These are phyloP conservation scores for Aphidoletes aphidimyza DNA, from an alignment of 2,888 invertebrate genomes.

Conservation along the genomic window DNA sequence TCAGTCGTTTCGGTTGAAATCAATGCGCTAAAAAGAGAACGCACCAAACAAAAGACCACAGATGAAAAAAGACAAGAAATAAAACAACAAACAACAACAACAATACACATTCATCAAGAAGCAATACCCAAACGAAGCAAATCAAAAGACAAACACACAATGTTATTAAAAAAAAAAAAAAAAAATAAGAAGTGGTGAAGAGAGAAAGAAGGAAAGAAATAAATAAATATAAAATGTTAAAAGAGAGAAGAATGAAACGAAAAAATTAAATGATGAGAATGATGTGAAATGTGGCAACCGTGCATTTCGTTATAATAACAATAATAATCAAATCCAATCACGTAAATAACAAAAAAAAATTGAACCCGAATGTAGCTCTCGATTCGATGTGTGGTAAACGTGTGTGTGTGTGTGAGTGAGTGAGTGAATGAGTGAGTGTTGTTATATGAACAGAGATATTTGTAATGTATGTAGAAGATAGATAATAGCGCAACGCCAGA, in stretches of 20 bases:
- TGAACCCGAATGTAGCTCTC: conserved; percentile 45
- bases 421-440: background rate
- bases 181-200: background rate
- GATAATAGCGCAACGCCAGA: conserved; percentile 39
- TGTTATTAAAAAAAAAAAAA: conserved; percentile 50
- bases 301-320: conserved; percentile 50
- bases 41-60: background rate
- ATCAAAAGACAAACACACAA: conserved; percentile 44
- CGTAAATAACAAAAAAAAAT: conserved; percentile 54
- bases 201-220: background rate
- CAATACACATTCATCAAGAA: conserved; percentile 8
- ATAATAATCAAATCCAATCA: conserved; percentile 53
- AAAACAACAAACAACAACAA: background rate
- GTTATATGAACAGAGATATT: background rate
- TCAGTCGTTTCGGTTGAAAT: conserved; percentile 9
- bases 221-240: background rate
- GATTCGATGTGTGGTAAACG: background rate
- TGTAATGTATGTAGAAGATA: conserved; percentile 40
- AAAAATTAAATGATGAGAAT: conserved; percentile 50
- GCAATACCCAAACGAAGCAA: conserved; percentile 47
- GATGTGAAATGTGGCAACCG: conserved; percentile 51
- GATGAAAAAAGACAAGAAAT: background rate
- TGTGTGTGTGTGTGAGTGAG: background rate
- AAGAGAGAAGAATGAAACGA: background rate
- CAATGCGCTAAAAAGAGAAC: conserved; percentile 37